A percentile compares a stretch with the other conserved stretches of the same genome.
phyloP scores from a whole-genome alignment of 2,888 invertebrate genomes.

The Lasius fuliginosus region DNA sequence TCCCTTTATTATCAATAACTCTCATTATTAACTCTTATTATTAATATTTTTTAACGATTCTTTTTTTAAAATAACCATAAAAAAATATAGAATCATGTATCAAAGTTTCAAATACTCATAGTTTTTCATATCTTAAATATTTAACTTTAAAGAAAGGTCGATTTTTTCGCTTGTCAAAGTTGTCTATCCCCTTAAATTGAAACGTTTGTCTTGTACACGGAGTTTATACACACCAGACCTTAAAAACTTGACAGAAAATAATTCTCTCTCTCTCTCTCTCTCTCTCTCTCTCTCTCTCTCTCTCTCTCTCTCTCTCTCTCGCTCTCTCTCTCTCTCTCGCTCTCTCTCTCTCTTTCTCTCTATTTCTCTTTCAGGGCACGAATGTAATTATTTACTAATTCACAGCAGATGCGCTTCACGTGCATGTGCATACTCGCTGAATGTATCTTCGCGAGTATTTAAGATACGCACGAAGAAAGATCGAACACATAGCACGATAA shows the following conservation, averaged over 20 bases:
- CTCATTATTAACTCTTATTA: no score
- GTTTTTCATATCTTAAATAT: no score
- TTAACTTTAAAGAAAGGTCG: no score
- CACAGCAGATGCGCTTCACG: constrained; percentile 61
- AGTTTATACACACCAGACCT: constrained; percentile 58
- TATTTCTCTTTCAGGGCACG: constrained; percentile 25
- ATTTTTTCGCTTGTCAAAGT: no score
- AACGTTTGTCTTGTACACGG: constrained; percentile 9
- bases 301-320: neutral
- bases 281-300: neutral
- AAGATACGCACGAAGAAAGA: constrained; percentile 66
- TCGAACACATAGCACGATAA: constrained; percentile 76
- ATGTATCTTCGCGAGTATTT: constrained; percentile 58
- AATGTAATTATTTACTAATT: constrained; percentile 61
- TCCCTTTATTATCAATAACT: no score
- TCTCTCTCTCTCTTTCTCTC: neutral
- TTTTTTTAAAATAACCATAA: no score
- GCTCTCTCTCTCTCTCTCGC: neutral
- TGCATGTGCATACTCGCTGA: constrained; percentile 73
- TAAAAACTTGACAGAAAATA: constrained; percentile 16
- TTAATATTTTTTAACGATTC: no score
- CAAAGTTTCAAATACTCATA: no score
- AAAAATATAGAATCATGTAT: no score
- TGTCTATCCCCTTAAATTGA: neutral
- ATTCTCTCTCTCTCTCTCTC: constrained; percentile 12